phyloP scores from a whole-genome alignment of 2,888 invertebrate genomes.

The Acholoe squamosa region DNA sequence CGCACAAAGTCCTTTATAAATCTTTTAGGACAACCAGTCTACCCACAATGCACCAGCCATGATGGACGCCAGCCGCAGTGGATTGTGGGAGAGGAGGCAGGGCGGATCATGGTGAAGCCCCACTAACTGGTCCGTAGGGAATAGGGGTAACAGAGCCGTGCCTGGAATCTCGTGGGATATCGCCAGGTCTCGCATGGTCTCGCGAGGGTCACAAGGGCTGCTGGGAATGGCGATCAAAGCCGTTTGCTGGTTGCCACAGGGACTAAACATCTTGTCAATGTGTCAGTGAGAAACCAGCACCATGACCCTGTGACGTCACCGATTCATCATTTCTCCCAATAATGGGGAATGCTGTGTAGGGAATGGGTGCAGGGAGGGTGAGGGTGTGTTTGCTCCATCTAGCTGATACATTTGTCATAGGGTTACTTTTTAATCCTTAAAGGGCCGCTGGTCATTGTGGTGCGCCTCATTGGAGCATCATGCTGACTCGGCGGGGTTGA shows the following conservation, averaged over 20 bases:
- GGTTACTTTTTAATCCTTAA: too few species aligned
- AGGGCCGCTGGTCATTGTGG: too few species aligned
- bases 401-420: too few species aligned
- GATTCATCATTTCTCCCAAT: neutral
- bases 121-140: neutral
- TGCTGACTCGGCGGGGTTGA: too few species aligned
- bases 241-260: neutral
- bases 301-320: neutral
- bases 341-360: too few species aligned
- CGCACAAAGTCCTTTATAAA: too few species aligned
- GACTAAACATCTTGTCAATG: neutral
- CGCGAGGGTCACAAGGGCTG: neutral
- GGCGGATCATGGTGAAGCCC: neutral
- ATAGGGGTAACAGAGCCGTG: neutral
- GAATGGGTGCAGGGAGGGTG: too few species aligned
- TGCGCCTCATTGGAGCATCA: too few species aligned
- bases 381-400: too few species aligned
- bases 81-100: neutral
- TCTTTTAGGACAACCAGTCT: neutral
- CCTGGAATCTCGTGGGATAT: neutral
- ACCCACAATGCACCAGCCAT: neutral
- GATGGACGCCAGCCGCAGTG: neutral
- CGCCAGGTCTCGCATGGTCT: neutral
- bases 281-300: neutral
- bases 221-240: neutral